Evolutionary conservation across 2,113 vertebrate species (phyloP), one percentile per base, ranked within the genome.

Genomic region (Rutilus rutilus): DNA sequence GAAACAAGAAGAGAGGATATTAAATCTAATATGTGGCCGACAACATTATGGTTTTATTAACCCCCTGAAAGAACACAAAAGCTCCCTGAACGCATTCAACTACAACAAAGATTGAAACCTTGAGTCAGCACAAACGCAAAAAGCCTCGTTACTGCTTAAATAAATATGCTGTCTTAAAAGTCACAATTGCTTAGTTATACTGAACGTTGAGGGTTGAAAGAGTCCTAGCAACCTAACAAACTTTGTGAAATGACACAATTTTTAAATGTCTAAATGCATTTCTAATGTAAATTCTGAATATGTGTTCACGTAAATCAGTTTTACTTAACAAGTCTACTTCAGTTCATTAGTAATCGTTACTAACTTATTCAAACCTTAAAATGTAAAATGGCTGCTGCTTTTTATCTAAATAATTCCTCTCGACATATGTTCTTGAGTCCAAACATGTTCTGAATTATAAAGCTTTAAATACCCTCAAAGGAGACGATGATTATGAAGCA

Each of bases 401-500:
- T 67, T 17, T 1, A n/a, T 42, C 21, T n/a, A 81, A 87, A 65
- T 2, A 33, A 39, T 12, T 83, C 5, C 2, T 50, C n/a, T 83
- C 27, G 42, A 79, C n/a, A 19, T 62, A 27, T 83, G 50, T 50
- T 78, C 50, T n/a, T 59, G 64, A 75, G 67, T 82, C 57, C 73
- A 69, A 79, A 80, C 77, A 85, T 77, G 78, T 64, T 85, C 33
- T 50, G 45, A 69, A 50, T 77, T 67, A 76, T 39, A 9, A 54
- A 77, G 12, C 57, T 71, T 78, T 74, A 81, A 86, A 86, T 76
- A 80, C 47, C 25, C 3, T 78, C 78, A 86, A 91, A 90, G 90
- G 90, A 90, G 89, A 90, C 78, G 91, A 84, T 90, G 78, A 91
- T 92, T 92, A 90, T 86, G 64, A 75, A 89, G 85, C 85, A 92